Base-by-base conservation (phyloP, 2,113 vertebrate genomes). In the Glaucomys volans region DNA sequence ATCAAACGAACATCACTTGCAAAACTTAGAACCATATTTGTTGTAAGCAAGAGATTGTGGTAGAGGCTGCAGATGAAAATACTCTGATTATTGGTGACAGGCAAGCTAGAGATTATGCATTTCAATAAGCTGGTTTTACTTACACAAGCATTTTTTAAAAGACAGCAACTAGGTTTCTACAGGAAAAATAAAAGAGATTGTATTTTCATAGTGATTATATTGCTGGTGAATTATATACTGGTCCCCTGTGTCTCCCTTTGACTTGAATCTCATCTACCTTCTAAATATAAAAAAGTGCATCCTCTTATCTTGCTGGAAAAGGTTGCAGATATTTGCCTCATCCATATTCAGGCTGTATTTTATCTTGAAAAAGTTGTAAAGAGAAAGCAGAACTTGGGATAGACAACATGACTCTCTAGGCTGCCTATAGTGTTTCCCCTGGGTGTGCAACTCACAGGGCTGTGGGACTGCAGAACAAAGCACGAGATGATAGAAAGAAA, bases 121-220 rank as follows among this genome's bases (percentile, higher is more conserved):
- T 97, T 98, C 97, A 97, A 97, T 93, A 89, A 94, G 26, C 59
- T 10, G 32, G 35, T 97, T 97, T 79, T 80, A 59, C 28, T 32
- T 86, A 71, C 94, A 64, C 91, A 97, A 96, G 91, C 87, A 79
- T 89, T 94, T 98, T 98, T 96, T 62, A 94, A 98, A 97, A 97
- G 80, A 97, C 12, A 95, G 84, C 91, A 95, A 97, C 24, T 17
- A n/a, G 94, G 66, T 67, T 97, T 96, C 95, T 90, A 87, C 98
- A 96, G 95, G 80, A 40, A 96, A 94, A 83, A 69, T 97, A 96
- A 79, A 76, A 75, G 42, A 95, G 72, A 88, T 84, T 37, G 82
- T 52, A 81, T 98, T 94, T 98, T 91, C 87, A 66, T 30, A 35
- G 75, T 37, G 67, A 96, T 85, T 95, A 28, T 84, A n/a, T 67